Percentiles rank a stretch among this genome's conserved stretches.
Evolutionary conservation across 2,888 invertebrate genomes (phyloP).

Genomic region (Bimastos eiseni): DNA sequence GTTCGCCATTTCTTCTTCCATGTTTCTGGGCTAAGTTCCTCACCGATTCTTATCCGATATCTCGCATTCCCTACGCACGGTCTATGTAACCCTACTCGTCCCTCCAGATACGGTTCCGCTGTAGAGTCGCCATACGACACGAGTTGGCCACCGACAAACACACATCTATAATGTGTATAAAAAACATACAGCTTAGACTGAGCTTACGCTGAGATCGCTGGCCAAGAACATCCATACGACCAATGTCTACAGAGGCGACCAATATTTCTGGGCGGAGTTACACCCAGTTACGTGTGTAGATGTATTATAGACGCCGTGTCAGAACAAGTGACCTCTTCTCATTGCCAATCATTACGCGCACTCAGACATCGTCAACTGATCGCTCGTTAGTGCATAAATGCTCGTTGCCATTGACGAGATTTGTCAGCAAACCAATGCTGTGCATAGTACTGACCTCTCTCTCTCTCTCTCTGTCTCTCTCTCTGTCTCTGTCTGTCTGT

Average conservation of each 20-base stretch:
- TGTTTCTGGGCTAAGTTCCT: neutral
- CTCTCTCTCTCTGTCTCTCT: too few relatives aligned
- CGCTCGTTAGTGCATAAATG: neutral
- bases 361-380: neutral
- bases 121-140: neutral
- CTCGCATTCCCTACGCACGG: neutral
- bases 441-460: neutral
- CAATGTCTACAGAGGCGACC: neutral
- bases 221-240: neutral
- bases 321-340: neutral
- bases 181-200: neutral
- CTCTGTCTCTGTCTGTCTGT: neutral
- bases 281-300: neutral
- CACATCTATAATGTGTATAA: too few relatives aligned
- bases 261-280: neutral
- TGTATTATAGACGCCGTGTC: neutral
- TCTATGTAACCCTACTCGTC: neutral
- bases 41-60: neutral
- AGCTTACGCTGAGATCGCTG: neutral
- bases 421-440: neutral
- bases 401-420: neutral
- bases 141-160: neutral
- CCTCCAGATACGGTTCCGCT: neutral
- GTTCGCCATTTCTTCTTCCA: neutral
- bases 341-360: neutral